Evolutionary conservation across 2,797 vertebrate genomes (phyloP).

Genomic region (Cephalopachus bancanus): DNA sequence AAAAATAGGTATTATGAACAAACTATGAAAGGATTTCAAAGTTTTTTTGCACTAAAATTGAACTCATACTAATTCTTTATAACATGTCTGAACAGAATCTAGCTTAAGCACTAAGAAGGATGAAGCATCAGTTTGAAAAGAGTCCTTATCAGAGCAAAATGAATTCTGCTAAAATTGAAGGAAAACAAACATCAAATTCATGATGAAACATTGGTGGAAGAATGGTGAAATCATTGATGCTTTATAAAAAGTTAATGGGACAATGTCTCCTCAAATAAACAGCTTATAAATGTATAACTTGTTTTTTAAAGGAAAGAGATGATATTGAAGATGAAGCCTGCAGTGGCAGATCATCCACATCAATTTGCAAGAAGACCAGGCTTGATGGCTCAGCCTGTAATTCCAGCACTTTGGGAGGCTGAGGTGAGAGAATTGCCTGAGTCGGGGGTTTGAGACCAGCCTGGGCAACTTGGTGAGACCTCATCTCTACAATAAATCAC

Average conservation of each 20-base stretch:
- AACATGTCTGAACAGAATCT: not conserved
- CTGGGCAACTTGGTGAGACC: no score
- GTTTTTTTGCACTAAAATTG: not conserved
- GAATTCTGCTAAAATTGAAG: not conserved
- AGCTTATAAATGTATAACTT: not conserved
- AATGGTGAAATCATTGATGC: not conserved
- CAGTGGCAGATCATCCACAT: not conserved
- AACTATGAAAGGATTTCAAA: not conserved
- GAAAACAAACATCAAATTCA: not conserved
- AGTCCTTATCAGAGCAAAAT: not conserved
- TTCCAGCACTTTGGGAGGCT: no score
- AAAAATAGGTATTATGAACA: not conserved
- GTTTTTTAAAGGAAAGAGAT: not conserved
- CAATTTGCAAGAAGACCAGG: not conserved
- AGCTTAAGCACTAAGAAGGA: not conserved
- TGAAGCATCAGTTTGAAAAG: not conserved
- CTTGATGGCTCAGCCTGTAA: no score
- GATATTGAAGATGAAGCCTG: not conserved
- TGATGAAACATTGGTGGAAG: not conserved
- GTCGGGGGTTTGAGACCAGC: no score
- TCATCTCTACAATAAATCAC: no score
- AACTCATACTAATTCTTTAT: not conserved
- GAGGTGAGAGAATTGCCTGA: no score
- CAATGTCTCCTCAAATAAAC: not conserved
- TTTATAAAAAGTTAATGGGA: not conserved